Evolutionary conservation across 2,888 invertebrate species (phyloP), one percentile per base, ranked within the genome.

Genomic region (Ceriagrion tenellum): DNA sequence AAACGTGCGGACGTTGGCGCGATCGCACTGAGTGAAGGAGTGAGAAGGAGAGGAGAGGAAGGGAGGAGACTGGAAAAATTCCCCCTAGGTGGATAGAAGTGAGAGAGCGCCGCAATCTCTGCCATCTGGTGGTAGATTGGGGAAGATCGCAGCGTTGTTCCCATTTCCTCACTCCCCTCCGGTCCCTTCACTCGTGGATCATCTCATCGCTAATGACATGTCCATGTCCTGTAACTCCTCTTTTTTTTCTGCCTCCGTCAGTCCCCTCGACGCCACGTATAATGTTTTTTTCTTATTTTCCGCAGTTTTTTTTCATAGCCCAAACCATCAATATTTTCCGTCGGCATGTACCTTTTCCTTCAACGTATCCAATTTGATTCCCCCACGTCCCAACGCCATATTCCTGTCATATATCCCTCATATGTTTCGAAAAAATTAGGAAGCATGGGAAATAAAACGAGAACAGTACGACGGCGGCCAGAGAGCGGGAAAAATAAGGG

Each of bases 111-210:
- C 16, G 81, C 16, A 81, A 81, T 81, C 81, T 81, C 30, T 16
- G 81, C 81, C 81, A 81, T 81, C 81, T 81, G 35, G 81, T 81
- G 81, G 81, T 30, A 81, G 30, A 81, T 81, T 81, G 81, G 35
- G 35, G 81, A 30, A 35, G 81, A 35, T 81, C 81, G 81, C 81
- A 12, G 13, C 81, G 81, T 26, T n/a, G 81, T 26, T 81, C 35
- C 81, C n/a, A n/a, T 69, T 26, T 26, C n/a, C 47, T 8, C 47
- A 20, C 20, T 59, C 56, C 56, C 56, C 16, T 56, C 20, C 20
- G 18, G 59, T 2, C 59, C 81, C 81, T 35, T 35, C 81, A 35
- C 69, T 81, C 81, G 81, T 81, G 30, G 81, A 35, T 81, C 81
- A 81, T 81, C 81, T 81, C 81, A 1, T 81, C 81, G 81, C 30